Base-by-base conservation (phyloP, 64 coral and sea anemone genomes). In the Pocillopora verrucosa region DNA sequence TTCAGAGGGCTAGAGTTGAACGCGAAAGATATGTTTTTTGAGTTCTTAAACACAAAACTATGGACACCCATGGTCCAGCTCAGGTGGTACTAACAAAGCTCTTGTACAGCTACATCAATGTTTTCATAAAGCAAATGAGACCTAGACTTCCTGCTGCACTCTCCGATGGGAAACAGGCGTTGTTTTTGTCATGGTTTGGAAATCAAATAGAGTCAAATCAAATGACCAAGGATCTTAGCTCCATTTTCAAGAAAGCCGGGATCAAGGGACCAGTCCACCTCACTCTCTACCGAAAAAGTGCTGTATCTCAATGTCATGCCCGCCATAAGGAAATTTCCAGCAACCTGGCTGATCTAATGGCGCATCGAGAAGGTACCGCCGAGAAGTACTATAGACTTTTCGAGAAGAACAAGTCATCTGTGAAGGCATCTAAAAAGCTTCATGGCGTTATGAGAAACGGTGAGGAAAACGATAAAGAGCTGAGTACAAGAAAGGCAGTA, bases 61-160 rank as follows among this genome's bases (percentile, higher is more conserved):
- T n/a, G n/a, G n/a, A n/a, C n/a, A n/a, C n/a, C 22, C 80, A 95
- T 63, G 94, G 94, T 65, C 94, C 94, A 14, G 94, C 89, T 14
- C 65, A 88, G 16, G 34, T 92, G 16, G 94, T 95, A 3, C 45
- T 95, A 36, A 84, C 70, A 35, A 89, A 26, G 12, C 83, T 69
- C 56, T 65, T 92, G 17, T 73, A 95, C 61, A 87, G 61, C 37
- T 95, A 90, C 89, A 51, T 95, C 24, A 84, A 81, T 19, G 91
- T 95, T 72, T 95, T 83, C 67, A 56, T 77, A 58, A 13, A 87
- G 12, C 59, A 79, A 38, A 24, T 95, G 51, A 79, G 79, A 59
- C 36, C 72, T n/a, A 25, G 35, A 17, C 34, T 88, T 22, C 68
- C 78, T 13, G 56, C 60, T 36, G 60, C 92, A 24, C 51, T 15